A percentile compares a stretch with the other conserved stretches of the same genome.
phyloP scores from a whole-genome alignment of 2,113 vertebrate species.

The Candoia aspera region DNA sequence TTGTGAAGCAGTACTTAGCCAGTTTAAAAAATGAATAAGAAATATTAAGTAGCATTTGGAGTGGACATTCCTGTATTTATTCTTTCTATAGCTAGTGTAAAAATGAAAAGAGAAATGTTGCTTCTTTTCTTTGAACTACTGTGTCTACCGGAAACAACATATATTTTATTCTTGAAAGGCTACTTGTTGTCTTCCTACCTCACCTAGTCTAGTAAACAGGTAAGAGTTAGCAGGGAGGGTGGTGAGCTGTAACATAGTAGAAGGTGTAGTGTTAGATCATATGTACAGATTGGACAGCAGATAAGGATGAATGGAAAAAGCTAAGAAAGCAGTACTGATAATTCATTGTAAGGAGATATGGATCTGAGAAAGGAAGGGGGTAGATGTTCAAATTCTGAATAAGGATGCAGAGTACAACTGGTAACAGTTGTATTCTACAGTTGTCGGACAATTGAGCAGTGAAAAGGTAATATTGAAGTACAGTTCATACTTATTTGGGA shows the following conservation, averaged over 20 bases:
- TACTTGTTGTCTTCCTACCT: not conserved
- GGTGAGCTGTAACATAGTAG: not conserved
- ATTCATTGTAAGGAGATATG: not conserved
- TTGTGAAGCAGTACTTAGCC: rapidly evolving
- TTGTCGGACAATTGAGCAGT: not conserved
- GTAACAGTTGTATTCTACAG: not conserved
- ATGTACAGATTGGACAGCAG: not conserved
- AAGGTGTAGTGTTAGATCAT: not conserved
- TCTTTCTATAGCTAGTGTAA: not conserved
- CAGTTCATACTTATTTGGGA: not conserved
- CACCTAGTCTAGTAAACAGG: not conserved
- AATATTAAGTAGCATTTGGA: not conserved
- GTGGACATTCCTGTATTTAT: not conserved
- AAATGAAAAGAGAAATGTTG: not conserved
- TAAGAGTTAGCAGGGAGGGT: not conserved
- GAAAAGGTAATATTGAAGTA: not conserved
- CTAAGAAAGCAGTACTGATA: not conserved
- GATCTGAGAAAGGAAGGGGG: not conserved
- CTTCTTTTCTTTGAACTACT: not conserved
- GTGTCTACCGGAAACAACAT: not conserved
- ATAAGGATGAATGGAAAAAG: not conserved
- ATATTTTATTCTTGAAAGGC: not conserved
- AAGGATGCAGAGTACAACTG: not conserved
- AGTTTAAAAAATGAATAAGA: not conserved
- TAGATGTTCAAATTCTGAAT: not conserved